Evolutionary conservation across 2,888 invertebrate genomes (phyloP).

Genomic region (Exocentrus adspersus): DNA sequence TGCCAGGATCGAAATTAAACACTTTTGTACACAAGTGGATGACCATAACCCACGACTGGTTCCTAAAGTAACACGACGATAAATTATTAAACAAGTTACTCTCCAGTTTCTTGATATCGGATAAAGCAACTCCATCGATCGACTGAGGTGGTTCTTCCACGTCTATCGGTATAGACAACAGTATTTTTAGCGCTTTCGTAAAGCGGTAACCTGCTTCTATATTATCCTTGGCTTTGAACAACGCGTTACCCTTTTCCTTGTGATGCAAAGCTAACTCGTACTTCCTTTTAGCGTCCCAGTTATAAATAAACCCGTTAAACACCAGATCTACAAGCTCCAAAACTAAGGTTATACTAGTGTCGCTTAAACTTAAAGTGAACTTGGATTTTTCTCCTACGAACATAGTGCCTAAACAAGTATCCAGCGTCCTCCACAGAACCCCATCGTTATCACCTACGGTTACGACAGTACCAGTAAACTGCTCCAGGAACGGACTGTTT

Average conservation of each 20-base stretch:
- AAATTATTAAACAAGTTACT: slow-evolving; percentile 82
- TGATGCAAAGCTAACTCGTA: slow-evolving; percentile 62
- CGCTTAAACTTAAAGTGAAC: slow-evolving; percentile 61
- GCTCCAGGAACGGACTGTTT: slow-evolving; percentile 42
- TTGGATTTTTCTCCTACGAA: slow-evolving; percentile 62
- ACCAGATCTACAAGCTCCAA: slow-evolving; percentile 60
- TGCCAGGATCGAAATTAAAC: slow-evolving; percentile 58
- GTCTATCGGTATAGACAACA: slow-evolving; percentile 71
- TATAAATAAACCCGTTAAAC: slow-evolving; percentile 62
- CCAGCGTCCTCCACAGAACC: slow-evolving; percentile 64
- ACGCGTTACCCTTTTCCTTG: slow-evolving; percentile 67
- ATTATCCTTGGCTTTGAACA: slow-evolving; percentile 68
- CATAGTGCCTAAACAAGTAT: slow-evolving; percentile 65
- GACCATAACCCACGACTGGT: slow-evolving; percentile 73
- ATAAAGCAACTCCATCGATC: slow-evolving; percentile 64
- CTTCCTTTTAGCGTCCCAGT: slow-evolving; percentile 62
- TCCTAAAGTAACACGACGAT: slow-evolving; percentile 81
- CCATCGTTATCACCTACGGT: slow-evolving; percentile 63
- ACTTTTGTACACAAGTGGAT: slow-evolving; percentile 70
- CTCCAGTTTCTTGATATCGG: slow-evolving; percentile 70
- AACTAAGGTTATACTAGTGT: slow-evolving; percentile 54
- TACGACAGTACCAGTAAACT: slow-evolving; percentile 44
- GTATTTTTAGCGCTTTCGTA: slow-evolving; percentile 76
- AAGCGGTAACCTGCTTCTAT: slow-evolving; percentile 80
- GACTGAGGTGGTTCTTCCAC: slow-evolving; percentile 63